phyloP scores from a whole-genome alignment of 2,797 vertebrate species.

The Halcyon leucocephala region DNA sequence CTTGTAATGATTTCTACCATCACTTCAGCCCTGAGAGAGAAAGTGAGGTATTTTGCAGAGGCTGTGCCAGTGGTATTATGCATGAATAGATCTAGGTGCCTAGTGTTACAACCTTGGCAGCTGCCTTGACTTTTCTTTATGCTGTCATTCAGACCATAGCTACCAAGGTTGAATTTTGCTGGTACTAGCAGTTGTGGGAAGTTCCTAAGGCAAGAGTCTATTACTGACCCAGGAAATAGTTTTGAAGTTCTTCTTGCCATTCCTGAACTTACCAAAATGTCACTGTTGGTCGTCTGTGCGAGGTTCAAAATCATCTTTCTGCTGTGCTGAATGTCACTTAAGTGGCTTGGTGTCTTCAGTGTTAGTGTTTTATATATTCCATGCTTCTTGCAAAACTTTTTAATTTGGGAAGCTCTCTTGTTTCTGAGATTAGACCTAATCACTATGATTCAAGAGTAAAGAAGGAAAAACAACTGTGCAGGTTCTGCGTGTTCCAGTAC shows the following conservation, averaged over 20 bases:
- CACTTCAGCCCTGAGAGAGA: not conserved
- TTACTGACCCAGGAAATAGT: conserved; percentile 32
- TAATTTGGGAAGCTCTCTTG: not conserved
- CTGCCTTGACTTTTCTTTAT: conserved; percentile 31
- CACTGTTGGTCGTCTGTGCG: not conserved
- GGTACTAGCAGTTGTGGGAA: not conserved
- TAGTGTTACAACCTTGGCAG: conserved; percentile 21
- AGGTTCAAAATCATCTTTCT: not conserved
- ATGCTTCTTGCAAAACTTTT: not conserved
- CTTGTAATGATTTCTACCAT: not conserved
- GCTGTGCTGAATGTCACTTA: not conserved
- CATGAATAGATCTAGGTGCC: not conserved
- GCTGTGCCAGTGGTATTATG: not conserved
- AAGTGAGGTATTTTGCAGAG: not conserved
- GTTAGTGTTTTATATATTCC: not conserved
- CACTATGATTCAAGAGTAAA: not conserved
- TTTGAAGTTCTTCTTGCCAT: not conserved
- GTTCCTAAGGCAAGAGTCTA: not conserved
- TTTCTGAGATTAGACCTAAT: not conserved
- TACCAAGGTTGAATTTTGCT: conserved; percentile 15
- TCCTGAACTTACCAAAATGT: not conserved
- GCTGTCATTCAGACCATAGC: not conserved
- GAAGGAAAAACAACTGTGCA: not conserved
- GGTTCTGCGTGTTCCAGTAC: not conserved
- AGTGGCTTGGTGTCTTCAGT: not conserved